Conservation (phyloP, 2,797 vertebrate genomes). For the Bothrops alternatus region DNA sequence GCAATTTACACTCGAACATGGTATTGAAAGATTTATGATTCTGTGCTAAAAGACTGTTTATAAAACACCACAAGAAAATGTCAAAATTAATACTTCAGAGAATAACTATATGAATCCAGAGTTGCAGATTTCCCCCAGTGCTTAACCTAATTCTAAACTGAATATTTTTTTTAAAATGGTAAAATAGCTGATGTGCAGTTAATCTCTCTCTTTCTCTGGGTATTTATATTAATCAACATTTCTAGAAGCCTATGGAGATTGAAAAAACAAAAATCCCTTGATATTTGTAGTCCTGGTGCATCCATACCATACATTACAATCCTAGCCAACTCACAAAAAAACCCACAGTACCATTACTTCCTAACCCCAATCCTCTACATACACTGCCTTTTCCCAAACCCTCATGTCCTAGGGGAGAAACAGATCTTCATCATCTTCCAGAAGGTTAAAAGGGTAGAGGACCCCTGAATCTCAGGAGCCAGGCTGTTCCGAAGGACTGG, state of each 20-base stretch:
- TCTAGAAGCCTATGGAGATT: background rate
- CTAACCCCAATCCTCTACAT: background rate
- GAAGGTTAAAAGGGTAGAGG: background rate
- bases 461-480: background rate
- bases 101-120: slow-evolving; percentile 22
- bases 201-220: background rate
- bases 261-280: background rate
- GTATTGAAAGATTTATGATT: slow-evolving; percentile 39
- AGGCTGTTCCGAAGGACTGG: background rate
- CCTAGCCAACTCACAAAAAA: background rate
- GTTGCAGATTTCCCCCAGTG: background rate
- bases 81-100: slow-evolving; percentile 49
- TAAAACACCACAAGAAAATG: slow-evolving; percentile 44
- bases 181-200: background rate
- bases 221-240: background rate
- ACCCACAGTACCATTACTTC: background rate
- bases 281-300: background rate
- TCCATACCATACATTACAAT: background rate
- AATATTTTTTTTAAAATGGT: slow-evolving; percentile 19
- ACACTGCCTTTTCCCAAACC: background rate
- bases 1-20: slow-evolving; percentile 18
- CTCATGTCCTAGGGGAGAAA: background rate
- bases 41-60: slow-evolving; percentile 36
- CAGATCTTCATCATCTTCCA: background rate
- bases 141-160: slow-evolving; percentile 14